These are phyloP conservation scores for Eriosoma lanigerum DNA, from an alignment of 1,140 invertebrate species.

Conservation along the genomic window DNA sequence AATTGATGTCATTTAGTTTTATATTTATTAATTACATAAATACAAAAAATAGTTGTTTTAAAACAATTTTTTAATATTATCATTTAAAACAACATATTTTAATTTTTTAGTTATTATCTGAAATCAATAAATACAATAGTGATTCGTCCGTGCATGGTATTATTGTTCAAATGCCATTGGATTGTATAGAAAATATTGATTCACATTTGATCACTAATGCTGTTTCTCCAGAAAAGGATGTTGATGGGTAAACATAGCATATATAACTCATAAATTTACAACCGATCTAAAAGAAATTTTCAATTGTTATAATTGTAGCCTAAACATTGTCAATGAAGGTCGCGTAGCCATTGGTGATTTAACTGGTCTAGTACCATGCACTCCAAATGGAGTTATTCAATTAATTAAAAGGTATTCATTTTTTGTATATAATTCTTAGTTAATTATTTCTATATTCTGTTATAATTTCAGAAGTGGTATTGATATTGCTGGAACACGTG, in stretches of 20 bases:
- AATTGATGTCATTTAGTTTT: background rate
- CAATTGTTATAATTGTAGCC: constrained; percentile 61
- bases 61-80: background rate
- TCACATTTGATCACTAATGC: constrained; percentile 83
- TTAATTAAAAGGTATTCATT: constrained; percentile 72
- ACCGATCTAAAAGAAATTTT: too few relatives aligned
- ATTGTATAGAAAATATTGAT: constrained; percentile 79
- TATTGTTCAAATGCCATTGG: constrained; percentile 96
- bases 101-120: constrained; percentile 64
- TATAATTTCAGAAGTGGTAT: constrained; percentile 66
- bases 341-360: constrained; percentile 81
- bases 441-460: background rate
- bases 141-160: constrained; percentile 89
- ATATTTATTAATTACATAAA: background rate
- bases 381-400: constrained; percentile 89
- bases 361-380: constrained; percentile 87
- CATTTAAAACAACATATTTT: background rate
- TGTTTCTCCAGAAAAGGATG: constrained; percentile 86
- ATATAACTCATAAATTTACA: too few relatives aligned
- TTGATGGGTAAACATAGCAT: constrained; percentile 76
- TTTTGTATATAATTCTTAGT: background rate
- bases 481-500: constrained; percentile 77
- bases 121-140: constrained; percentile 78
- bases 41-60: background rate
- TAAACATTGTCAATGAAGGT: constrained; percentile 91